A percentile compares a stretch with the other conserved stretches of the same genome.
phyloP scores from a whole-genome alignment of 2,113 vertebrate species.

The Steatornis caripensis region DNA sequence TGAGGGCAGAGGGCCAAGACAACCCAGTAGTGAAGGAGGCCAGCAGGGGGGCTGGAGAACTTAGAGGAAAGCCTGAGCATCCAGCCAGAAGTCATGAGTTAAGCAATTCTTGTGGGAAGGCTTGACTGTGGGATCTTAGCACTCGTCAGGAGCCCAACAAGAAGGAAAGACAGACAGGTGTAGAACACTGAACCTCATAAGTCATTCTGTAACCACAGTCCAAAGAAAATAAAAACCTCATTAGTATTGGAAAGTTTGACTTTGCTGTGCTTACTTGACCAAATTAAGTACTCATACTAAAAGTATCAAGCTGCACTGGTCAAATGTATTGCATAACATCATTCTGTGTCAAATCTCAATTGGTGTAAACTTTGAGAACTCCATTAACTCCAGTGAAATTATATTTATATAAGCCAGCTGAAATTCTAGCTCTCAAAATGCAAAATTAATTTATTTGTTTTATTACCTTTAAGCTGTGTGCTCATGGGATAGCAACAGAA shows the following conservation, averaged over 20 bases:
- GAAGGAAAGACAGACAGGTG: slow-evolving; percentile 36
- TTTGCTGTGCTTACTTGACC: neutral
- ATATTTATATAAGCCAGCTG: neutral
- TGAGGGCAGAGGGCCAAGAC: neutral
- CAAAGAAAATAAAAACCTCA: slow-evolving; percentile 40
- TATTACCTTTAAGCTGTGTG: neutral
- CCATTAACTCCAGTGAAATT: neutral
- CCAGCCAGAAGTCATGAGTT: slow-evolving; percentile 18
- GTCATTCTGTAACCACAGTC: neutral
- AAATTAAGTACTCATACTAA: slow-evolving; percentile 1
- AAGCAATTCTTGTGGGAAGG: slow-evolving; percentile 23
- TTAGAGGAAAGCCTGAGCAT: neutral
- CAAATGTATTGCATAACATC: slow-evolving; percentile 25
- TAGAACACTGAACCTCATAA: slow-evolving; percentile 1
- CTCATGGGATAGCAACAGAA: neutral
- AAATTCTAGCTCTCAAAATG: neutral
- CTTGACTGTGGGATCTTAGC: neutral
- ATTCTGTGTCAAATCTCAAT: neutral
- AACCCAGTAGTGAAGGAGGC: neutral
- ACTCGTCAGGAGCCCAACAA: neutral
- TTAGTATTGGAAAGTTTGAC: slow-evolving; percentile 39
- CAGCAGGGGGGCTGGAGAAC: neutral
- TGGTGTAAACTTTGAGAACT: slow-evolving; percentile 4
- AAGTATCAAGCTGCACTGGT: slow-evolving; percentile 16
- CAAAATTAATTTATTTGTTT: neutral